Conservation (phyloP, 2,113 vertebrate species). For the Fulica atra region DNA sequence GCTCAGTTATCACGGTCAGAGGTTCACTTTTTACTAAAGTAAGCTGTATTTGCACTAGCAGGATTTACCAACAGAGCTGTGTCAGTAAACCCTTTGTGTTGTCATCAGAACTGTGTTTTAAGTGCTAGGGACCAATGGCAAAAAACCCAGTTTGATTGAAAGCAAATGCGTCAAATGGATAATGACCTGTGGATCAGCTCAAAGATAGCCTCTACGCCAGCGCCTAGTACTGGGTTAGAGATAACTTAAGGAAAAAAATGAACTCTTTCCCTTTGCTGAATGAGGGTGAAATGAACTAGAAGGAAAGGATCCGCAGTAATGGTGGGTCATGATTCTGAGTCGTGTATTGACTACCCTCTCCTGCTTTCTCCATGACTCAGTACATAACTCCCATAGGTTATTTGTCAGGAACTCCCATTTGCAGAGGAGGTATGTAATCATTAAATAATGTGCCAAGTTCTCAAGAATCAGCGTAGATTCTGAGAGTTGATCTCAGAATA, state of each 20-base stretch:
- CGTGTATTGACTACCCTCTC: not conserved
- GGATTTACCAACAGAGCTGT: constrained; percentile 4
- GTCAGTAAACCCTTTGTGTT: constrained; percentile 13
- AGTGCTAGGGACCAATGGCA: not conserved
- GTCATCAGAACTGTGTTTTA: not conserved
- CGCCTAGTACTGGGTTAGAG: not conserved
- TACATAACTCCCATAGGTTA: not conserved
- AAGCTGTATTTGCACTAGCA: not conserved
- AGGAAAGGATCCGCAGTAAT: not conserved
- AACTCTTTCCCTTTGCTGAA: not conserved
- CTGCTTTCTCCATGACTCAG: not conserved
- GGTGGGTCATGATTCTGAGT: not conserved
- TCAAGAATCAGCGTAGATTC: not conserved
- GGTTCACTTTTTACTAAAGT: not conserved
- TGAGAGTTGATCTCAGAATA: not conserved
- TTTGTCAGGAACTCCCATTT: constrained; percentile 13
- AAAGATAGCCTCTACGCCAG: not conserved
- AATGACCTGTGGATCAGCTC: not conserved
- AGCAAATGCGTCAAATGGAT: not conserved
- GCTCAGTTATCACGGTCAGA: not conserved
- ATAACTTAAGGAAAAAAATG: not conserved
- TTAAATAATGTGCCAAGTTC: not conserved
- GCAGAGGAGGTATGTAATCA: not conserved
- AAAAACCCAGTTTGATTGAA: not conserved
- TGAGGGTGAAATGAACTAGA: not conserved